Evolutionary conservation across 2,888 invertebrate species (phyloP), one percentile per base, ranked within the genome.

Genomic region (Tiliacea aurago): DNA sequence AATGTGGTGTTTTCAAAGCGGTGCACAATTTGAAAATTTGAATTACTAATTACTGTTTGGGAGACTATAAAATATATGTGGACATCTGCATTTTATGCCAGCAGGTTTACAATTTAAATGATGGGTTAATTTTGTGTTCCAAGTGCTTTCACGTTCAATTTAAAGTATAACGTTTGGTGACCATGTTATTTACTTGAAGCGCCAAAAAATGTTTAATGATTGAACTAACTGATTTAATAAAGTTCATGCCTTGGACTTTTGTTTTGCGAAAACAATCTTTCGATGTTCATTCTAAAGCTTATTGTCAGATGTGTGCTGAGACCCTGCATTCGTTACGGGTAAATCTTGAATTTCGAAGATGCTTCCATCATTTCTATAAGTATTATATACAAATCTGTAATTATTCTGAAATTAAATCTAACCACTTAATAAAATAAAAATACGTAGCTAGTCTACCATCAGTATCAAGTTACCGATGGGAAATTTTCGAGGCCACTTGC

Each of bases 31-130:
- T 75, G 28, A 37, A 81, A 84, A 84, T 85, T 76, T 81, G 66
- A 86, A 84, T 86, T 62, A 80, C 73, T 73, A 84, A 84, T 84
- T 84, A 69, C 67, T 68, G 37, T 70, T 73, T 73, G 58, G 63
- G 45, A 56, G 58, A 55, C 73, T 28, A 41, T 84, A 64, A 67
- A 73, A 63, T 53, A 76, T 41, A 69, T 76, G 62, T 53, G 55
- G 63, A 70, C 47, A 63, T 67, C 62, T 71, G 61, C 64, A 62
- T 76, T 70, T 67, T 45, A 45, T 13, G 61, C n/a, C n/a, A 41
- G 47, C 68, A 69, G n/a, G 23, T 53, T 70, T 71, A 53, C 37
- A 67, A 64, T 83, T 58, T 78, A 49, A 66, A 73, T 45, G 28
- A 47, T 41, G 37, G 59, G 55, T 69, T 66, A 37, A 41, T 78